These are phyloP conservation scores for Paraplagusia blochii DNA, from an alignment of 2,113 vertebrate species.

Conservation along the genomic window DNA sequence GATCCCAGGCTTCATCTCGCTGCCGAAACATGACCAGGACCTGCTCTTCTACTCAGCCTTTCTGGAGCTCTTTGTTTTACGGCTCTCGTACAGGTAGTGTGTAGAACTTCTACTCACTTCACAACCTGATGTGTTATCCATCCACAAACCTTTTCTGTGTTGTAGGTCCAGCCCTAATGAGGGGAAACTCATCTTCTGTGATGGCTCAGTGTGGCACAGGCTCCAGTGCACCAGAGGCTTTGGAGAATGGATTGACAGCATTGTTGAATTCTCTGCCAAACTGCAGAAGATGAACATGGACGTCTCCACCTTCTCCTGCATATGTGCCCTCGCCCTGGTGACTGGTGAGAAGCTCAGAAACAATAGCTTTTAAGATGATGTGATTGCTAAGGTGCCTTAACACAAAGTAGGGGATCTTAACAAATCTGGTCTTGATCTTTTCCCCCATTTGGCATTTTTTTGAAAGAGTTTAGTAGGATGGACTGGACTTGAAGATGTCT, in stretches of 20 bases:
- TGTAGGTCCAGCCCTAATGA: constrained; percentile 91
- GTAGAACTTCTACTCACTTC: neutral
- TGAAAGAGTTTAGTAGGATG: too few relatives aligned
- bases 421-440: too few relatives aligned
- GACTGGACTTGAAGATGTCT: neutral
- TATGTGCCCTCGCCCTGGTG: constrained; percentile 92
- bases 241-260: constrained; percentile 98
- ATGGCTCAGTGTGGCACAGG: constrained; percentile 91
- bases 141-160: neutral
- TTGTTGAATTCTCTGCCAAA: constrained; percentile 92
- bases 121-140: neutral
- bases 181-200: constrained; percentile 95
- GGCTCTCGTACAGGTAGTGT: constrained; percentile 89
- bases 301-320: constrained; percentile 92
- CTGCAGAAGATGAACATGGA: constrained; percentile 96
- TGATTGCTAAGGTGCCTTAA: neutral
- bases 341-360: constrained; percentile 80
- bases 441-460: too few relatives aligned
- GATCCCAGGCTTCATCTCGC: constrained; percentile 87
- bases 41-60: constrained; percentile 96
- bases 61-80: constrained; percentile 94
- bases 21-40: constrained; percentile 91
- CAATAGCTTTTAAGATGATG: neutral
- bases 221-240: constrained; percentile 94
- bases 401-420: too few relatives aligned